Evolutionary conservation across 2,797 vertebrate genomes (phyloP).

Genomic region (Silurus aristotelis): DNA sequence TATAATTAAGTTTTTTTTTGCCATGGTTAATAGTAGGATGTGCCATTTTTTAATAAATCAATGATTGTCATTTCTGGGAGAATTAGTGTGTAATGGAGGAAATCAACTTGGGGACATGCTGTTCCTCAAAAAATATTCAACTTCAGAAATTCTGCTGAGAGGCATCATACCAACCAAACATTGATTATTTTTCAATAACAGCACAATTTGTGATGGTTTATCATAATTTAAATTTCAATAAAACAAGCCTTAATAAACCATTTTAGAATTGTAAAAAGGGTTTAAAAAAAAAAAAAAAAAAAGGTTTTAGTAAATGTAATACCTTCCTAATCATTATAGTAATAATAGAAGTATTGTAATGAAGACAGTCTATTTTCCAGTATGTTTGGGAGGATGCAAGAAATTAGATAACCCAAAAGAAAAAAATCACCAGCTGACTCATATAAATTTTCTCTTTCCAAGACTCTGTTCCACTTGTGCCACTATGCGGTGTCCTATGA

Average conservation of each 20-base stretch:
- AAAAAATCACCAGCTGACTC: neutral
- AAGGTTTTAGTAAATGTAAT: neutral
- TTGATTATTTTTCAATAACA: neutral
- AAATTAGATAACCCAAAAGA: too few species aligned
- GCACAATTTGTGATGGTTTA: neutral
- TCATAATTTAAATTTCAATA: neutral
- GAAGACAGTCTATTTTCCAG: too few species aligned
- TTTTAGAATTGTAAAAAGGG: neutral
- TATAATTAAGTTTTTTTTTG: neutral
- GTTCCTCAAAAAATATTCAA: neutral
- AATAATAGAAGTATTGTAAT: neutral
- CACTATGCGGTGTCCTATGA: constrained; percentile 77
- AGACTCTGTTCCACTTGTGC: constrained; percentile 83
- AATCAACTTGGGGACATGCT: neutral
- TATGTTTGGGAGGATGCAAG: too few species aligned
- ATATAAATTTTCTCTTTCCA: constrained; percentile 17
- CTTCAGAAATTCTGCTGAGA: neutral
- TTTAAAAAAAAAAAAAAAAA: neutral
- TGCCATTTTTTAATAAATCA: too few species aligned
- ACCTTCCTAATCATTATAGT: neutral
- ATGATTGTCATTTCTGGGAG: too few species aligned
- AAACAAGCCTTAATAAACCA: neutral
- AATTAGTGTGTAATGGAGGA: neutral
- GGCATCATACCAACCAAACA: neutral
- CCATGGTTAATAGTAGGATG: too few species aligned